A percentile compares a stretch with the other conserved stretches of the same genome.
Evolutionary conservation across 2,113 vertebrate genomes (phyloP).

Genomic region (Phrynocephalus versicolor): DNA sequence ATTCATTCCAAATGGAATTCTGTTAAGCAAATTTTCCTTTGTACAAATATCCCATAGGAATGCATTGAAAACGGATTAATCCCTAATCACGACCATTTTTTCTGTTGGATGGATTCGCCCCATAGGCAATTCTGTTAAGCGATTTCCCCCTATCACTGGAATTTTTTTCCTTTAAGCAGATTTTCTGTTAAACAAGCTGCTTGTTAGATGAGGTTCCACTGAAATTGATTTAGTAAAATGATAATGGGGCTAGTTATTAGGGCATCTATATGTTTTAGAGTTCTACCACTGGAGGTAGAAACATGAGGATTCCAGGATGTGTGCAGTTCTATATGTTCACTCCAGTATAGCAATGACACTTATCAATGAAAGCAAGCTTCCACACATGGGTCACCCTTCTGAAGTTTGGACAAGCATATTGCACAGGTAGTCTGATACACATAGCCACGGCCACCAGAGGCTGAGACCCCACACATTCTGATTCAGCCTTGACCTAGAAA

Average conservation of each 20-base stretch:
- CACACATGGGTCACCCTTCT: neutral
- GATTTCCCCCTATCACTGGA: too few relatives aligned
- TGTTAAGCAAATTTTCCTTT: too few relatives aligned
- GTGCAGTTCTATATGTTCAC: slow-evolving; percentile 19
- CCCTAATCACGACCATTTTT: too few relatives aligned
- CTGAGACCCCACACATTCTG: neutral
- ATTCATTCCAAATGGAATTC: too few relatives aligned
- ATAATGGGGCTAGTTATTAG: neutral
- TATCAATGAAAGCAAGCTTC: neutral
- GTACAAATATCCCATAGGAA: too few relatives aligned
- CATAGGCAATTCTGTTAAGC: too few relatives aligned
- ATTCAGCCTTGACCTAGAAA: too few relatives aligned
- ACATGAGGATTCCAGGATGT: neutral
- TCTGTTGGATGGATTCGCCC: too few relatives aligned
- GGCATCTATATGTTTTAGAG: neutral
- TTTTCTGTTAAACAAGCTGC: too few relatives aligned
- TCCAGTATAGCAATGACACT: neutral
- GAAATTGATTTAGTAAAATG: slow-evolving; percentile 11
- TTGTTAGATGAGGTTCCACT: too few relatives aligned
- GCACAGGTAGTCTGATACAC: neutral
- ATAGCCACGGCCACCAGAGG: neutral
- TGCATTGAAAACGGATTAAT: too few relatives aligned
- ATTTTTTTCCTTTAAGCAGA: too few relatives aligned
- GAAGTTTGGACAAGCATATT: neutral
- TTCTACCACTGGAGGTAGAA: neutral